Percentiles rank a stretch among this genome's conserved stretches.
These are phyloP conservation scores for Phenganax stokvisi DNA, from an alignment of 92 coral and sea anemone species.

Conservation along the genomic window DNA sequence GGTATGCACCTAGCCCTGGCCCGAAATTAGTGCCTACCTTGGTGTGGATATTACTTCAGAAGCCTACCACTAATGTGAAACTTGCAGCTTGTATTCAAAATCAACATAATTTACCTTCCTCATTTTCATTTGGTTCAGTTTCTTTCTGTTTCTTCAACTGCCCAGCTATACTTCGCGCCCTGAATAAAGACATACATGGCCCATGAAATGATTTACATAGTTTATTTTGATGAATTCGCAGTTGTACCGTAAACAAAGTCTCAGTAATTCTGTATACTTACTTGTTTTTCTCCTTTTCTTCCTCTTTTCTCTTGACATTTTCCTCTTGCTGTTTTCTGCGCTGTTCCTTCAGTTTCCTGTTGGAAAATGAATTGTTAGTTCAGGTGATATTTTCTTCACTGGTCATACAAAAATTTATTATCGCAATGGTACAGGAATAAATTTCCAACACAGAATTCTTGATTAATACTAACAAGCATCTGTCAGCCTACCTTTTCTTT, in stretches of 20 bases:
- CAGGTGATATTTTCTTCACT: background rate
- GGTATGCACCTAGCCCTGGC: no score
- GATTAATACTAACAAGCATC: background rate
- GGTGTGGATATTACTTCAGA: no score
- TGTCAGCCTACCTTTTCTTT: slow-evolving; percentile 59
- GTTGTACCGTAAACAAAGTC: background rate
- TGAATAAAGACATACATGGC: slow-evolving; percentile 16
- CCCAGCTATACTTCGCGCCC: slow-evolving; percentile 94
- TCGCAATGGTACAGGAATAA: background rate
- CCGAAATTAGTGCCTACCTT: no score
- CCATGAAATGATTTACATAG: background rate
- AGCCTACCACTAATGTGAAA: background rate
- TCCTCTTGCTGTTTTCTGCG: slow-evolving; percentile 77
- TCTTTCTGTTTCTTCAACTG: slow-evolving; percentile 56
- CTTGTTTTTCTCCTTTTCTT: slow-evolving; percentile 81
- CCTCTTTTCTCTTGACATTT: slow-evolving; percentile 74
- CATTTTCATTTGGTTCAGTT: slow-evolving; percentile 15
- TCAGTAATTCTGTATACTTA: slow-evolving; percentile 23
- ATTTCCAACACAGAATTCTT: background rate
- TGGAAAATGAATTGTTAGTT: background rate
- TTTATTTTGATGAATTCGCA: background rate
- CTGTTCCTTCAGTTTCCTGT: slow-evolving; percentile 75
- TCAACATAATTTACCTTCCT: slow-evolving; percentile 27
- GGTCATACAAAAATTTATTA: background rate
- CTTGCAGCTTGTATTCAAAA: background rate